Base-by-base conservation (phyloP, 2,888 invertebrate genomes). In the Himalopsyche anomala region DNA sequence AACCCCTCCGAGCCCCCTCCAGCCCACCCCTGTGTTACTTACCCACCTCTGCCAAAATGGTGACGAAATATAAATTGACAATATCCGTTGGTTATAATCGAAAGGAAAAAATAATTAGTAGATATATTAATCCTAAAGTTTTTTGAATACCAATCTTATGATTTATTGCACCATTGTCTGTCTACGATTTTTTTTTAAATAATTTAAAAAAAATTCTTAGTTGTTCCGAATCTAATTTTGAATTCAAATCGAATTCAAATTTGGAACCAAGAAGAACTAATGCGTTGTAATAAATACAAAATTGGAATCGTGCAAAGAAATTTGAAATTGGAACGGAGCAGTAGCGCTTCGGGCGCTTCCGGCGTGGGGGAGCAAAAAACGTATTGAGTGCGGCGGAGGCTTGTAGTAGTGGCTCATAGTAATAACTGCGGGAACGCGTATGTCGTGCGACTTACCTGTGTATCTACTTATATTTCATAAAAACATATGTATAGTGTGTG, bases 291-390 rank as follows among this genome's bases (percentile, higher is more conserved):
- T 62, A 62, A 62, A 62, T 19, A 19, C 62, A 62, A 62, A 62
- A 62, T 62, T 62, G 62, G 62, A 62, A 62, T 62, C 62, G 62
- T 62, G 62, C 62, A 62, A 62, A 62, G 62, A 62, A 62, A 62
- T 62, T 62, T 62, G 62, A 62, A 62, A 62, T 62, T 62, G 62
- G 62, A 62, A 62, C 62, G 62, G 62, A 62, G 62, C 62, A 62
- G 62, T 62, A 62, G 62, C 62, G 62, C 62, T 62, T 62, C 62
- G 62, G 62, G 62, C 62, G 62, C 62, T 62, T 62, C 62, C 62
- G 62, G 62, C 62, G 62, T 62, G 62, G 62, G 56, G 62, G 62
- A 62, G 62, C 62, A 62, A 62, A 62, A 62, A 62, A 62, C 62
- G 28, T 19, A 62, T 62, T 62, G 19, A 28, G 19, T 28, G 62